A percentile compares a stretch with the other conserved stretches of the same genome.
phyloP scores from a whole-genome alignment of 2,113 vertebrate species.

The Plecotus auritus region DNA sequence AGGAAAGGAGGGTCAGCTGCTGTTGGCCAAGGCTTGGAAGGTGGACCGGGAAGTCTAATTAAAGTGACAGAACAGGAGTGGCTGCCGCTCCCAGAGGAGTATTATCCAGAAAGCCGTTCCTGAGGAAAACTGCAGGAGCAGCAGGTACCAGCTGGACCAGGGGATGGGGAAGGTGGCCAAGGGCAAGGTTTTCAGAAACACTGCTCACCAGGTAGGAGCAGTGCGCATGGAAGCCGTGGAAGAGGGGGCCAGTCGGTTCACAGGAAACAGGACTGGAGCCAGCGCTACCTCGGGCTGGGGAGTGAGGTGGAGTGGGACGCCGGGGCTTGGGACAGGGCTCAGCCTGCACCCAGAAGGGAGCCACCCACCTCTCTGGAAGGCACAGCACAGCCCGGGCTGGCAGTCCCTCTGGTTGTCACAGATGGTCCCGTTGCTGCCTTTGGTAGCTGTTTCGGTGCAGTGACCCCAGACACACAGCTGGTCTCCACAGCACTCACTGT shows the following conservation, averaged over 20 bases:
- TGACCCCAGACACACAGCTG: slow-evolving; percentile 93
- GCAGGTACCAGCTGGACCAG: rapidly evolving
- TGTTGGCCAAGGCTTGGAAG: background rate
- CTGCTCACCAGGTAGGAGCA: background rate
- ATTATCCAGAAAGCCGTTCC: background rate
- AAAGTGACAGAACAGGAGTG: background rate
- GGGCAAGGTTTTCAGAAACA: background rate
- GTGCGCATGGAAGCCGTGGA: background rate
- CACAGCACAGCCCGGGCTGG: slow-evolving; percentile 88
- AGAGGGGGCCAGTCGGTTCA: background rate
- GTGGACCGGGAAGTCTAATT: background rate
- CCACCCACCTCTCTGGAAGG: slow-evolving; percentile 88
- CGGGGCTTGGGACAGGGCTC: background rate
- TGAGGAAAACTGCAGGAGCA: too few relatives aligned
- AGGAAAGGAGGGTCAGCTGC: background rate
- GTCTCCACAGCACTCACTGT: slow-evolving; percentile 89
- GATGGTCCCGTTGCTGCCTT: slow-evolving; percentile 90
- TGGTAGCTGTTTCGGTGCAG: slow-evolving; percentile 82
- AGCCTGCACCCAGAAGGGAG: background rate
- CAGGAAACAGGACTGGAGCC: background rate
- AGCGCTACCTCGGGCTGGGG: background rate
- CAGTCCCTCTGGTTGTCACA: slow-evolving; percentile 91
- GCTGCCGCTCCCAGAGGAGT: background rate
- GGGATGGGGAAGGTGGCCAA: background rate
- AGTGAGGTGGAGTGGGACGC: background rate